A percentile compares a stretch with the other conserved stretches of the same genome.
These are phyloP conservation scores for Aromia moschata DNA, from an alignment of 2,888 invertebrate species.

Conservation along the genomic window DNA sequence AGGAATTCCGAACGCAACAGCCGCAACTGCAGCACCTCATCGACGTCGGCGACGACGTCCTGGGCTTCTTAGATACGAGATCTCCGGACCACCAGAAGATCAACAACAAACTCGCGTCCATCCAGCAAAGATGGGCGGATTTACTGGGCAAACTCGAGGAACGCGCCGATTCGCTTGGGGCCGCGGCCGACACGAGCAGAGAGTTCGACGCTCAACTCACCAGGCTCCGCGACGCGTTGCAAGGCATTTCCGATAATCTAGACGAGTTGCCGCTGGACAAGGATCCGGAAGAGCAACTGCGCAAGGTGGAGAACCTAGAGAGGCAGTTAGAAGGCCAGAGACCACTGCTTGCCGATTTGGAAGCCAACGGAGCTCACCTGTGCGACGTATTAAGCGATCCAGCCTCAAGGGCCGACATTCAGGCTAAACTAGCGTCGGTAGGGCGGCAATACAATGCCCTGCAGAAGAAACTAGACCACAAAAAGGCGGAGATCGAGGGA, in stretches of 20 bases:
- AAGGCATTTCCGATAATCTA: constrained; percentile 85
- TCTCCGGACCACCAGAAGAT: constrained; percentile 73
- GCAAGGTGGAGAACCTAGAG: constrained; percentile 88
- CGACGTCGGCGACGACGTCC: constrained; percentile 79
- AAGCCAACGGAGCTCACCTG: constrained; percentile 88
- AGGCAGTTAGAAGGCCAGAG: constrained; percentile 89
- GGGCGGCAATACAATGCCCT: constrained; percentile 87
- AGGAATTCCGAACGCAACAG: constrained; percentile 94
- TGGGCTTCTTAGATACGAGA: constrained; percentile 67
- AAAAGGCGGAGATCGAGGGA: constrained; percentile 89
- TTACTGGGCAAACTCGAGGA: constrained; percentile 80
- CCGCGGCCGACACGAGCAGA: constrained; percentile 90
- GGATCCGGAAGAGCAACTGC: constrained; percentile 86
- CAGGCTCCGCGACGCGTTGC: constrained; percentile 85
- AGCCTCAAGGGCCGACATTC: constrained; percentile 89
- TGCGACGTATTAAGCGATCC: constrained; percentile 90
- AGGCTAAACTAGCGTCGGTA: constrained; percentile 85
- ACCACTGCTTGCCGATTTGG: constrained; percentile 86
- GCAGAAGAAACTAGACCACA: constrained; percentile 88
- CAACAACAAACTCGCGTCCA: constrained; percentile 74
- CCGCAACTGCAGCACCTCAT: constrained; percentile 88
- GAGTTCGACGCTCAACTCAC: constrained; percentile 91
- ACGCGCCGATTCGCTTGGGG: constrained; percentile 87
- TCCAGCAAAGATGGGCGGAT: constrained; percentile 84
- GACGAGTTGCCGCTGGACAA: constrained; percentile 83